Base-by-base conservation (phyloP, 2,888 invertebrate genomes). In the Heliconius hortense region DNA sequence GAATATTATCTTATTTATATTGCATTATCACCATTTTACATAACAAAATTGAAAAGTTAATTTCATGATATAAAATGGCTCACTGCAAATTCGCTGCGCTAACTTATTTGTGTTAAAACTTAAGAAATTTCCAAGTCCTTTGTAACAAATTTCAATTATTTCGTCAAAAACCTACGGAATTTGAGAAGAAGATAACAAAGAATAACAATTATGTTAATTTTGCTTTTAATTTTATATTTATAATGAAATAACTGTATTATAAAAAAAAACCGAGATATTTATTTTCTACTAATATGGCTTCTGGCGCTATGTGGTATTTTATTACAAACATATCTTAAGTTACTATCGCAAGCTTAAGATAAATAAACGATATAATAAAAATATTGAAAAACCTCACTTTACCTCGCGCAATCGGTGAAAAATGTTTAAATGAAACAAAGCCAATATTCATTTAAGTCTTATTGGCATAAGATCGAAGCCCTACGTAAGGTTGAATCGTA, bases 71-170 rank as follows among this genome's bases (percentile, higher is more conserved):
- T 67, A 71, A 75, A 76, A 64, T 64, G 72, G 39, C 35, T 67
- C 67, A 67, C 60, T 70, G 31, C 72, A 71, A 77, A 68, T 70
- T 28, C 70, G 59, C 68, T 15, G 69, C 35, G 43, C 39, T 64
- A 53, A 73, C 69, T 74, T 74, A 43, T 76, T 76, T 76, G 72
- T 74, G 35, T 74, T 62, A 31, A 69, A 31, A 56, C 26, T 31
- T 56, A 24, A 73, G 56, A 59, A 78, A 39, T 72, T 72, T 60
- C 60, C 68, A 69, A 76, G 66, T 72, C 48, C 26, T 75, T 72
- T 73, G 76, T 76, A 77, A 77, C 75, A 77, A 75, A 73, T 75
- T 78, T 31, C 67, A 73, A 75, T 78, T 73, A 78, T 68, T 77
- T 71, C 67, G 69, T 71, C 53, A 75, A 75, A 11, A 35, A 35